Base-by-base conservation (phyloP, 1,140 invertebrate species). In the Tribolium castaneum region DNA sequence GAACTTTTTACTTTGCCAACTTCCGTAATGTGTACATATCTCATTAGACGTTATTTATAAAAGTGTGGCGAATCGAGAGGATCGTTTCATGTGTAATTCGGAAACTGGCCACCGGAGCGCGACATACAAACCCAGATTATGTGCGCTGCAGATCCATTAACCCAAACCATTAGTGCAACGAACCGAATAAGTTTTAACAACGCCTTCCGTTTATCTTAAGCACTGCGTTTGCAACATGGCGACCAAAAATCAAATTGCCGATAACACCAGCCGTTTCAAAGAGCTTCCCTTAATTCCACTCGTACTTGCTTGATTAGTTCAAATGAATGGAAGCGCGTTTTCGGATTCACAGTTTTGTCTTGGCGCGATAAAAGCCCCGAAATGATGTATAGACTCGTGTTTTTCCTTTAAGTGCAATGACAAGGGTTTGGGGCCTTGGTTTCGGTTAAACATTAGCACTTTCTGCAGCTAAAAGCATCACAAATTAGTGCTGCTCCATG, bases 401-500 rank as follows among this genome's bases (percentile, higher is more conserved):
- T 81, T 81, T 81, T 81, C 56, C 56, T 75, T 79, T 56, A 73
- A 70, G 71, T 81, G 72, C 78, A 79, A 73, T 80, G 80, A 83
- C 82, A 82, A 83, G 79, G 82, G 79, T 80, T 77, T 74, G 76
- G 73, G 51, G 77, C 78, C 83, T 82, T 76, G 75, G 77, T 59
- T 12, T 39, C 76, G 82, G 79, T 84, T 82, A 82, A 82, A 82
- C 82, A 84, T 83, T 83, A 83, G 82, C 82, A 84, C 81, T 84
- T 84, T 80, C 80, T 80, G 83, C 80, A 80, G 83, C 82, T 84
- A 83, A 83, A 84, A 83, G 82, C 82, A 84, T 83, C 81, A 83
- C 81, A 83, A 84, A 84, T 84, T 84, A 84, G 82, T 71, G 76
- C 70, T 56, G 80, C 51, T 51, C 39, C 14, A 35, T 66, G 59